Evolutionary conservation across 2,113 vertebrate genomes (phyloP), one percentile per base, ranked within the genome.

Genomic region (Eublepharis macularius): DNA sequence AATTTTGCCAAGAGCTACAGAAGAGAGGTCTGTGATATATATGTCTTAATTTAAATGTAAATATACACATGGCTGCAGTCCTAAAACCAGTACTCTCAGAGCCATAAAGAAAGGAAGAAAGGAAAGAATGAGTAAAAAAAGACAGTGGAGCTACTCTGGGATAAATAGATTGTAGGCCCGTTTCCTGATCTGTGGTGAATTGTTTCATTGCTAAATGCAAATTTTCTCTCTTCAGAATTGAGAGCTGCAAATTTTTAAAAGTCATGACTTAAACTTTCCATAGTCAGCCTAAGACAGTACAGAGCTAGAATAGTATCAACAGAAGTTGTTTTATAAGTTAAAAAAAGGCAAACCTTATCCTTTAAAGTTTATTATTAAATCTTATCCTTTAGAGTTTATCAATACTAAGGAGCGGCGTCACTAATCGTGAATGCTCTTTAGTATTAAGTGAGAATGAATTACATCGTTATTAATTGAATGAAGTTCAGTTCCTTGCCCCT

Each of bases 1-100:
- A 3, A 73, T 43, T 83, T 87, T 86, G 79, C 88, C 88, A 87
- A 4, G 77, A 83, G 60, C 78, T 90, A 82, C 75, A 86, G 87
- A 76, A 86, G 9, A 51, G 85, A 88, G 86, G 80, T 66, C 69
- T 86, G 79, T 85, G 90, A 5, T 43, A 72, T 36, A 63, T 80
- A 63, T 80, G 68, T 90, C 86, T 91, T 87, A 79, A 89, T 91
- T 80, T 85, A 49, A 80, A 91, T 85, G 81, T 80, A 83, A 87
- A 88, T 16, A 72, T 79, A 51, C 70, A 85, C 73, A 74, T 81
- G 63, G 75, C 83, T 78, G 75, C 75, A 54, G 75, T 85, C 75
- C 83, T 85, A 78, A 70, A 85, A 79, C 39, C 49, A 72, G 39
- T 34, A 43, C 70, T 85, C 14, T 49, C 63, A 45, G 68, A 79